Percentiles rank a stretch among this genome's conserved stretches.
These are phyloP conservation scores for Brachyistius frenatus DNA, from an alignment of 2,113 vertebrate species.

Conservation along the genomic window DNA sequence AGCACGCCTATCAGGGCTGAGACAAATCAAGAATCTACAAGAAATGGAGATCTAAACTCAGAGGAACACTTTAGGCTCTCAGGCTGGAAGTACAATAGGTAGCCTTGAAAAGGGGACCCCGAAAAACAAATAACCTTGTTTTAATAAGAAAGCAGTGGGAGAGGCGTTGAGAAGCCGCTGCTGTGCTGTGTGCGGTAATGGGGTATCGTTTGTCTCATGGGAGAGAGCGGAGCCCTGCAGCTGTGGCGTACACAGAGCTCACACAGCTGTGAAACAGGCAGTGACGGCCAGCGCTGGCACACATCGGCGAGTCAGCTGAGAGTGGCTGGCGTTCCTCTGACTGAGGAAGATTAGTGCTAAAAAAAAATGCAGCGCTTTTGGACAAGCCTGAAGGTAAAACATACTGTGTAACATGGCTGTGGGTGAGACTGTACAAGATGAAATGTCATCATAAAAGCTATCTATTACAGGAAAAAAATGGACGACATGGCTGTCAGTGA, in stretches of 20 bases:
- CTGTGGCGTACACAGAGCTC: constrained; percentile 55
- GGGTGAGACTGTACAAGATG: not conserved
- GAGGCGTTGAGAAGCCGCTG: constrained; percentile 44
- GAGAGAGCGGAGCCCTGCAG: constrained; percentile 62
- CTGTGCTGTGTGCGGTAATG: constrained; percentile 60
- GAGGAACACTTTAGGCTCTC: not conserved
- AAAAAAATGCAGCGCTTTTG: not conserved
- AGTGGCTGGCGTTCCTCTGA: constrained; percentile 34
- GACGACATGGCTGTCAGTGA: not conserved
- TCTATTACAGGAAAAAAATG: not conserved
- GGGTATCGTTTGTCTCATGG: constrained; percentile 65
- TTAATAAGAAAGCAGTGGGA: constrained; percentile 41
- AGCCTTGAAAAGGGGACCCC: not conserved
- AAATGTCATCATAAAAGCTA: not conserved
- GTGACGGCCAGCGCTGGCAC: constrained; percentile 43
- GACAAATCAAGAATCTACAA: constrained; percentile 12
- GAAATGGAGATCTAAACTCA: constrained; percentile 2
- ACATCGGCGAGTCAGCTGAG: constrained; percentile 50
- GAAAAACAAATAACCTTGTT: constrained; percentile 55
- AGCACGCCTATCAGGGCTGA: constrained; percentile 10
- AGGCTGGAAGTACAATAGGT: not conserved
- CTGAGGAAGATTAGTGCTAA: constrained; percentile 13
- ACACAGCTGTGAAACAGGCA: constrained; percentile 67
- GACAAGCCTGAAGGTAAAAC: constrained; percentile 13
- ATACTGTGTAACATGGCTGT: no score